A percentile compares a stretch with the other conserved stretches of the same genome.
phyloP scores from a whole-genome alignment of 2,888 invertebrate species.

The Polia nebulosa region DNA sequence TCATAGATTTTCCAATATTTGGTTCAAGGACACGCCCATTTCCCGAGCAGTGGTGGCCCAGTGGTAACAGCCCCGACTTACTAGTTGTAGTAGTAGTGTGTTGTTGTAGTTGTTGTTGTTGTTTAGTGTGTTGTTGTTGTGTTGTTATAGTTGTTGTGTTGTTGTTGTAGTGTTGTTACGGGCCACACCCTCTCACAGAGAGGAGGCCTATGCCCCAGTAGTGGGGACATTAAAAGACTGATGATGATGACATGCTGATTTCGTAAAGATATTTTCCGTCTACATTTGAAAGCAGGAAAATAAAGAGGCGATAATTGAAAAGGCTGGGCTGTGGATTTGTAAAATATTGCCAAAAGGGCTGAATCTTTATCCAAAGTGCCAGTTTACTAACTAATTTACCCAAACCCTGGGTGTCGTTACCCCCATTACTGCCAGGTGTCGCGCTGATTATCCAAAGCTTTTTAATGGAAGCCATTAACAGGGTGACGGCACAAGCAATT shows the following conservation, averaged over 20 bases:
- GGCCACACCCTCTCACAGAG: too few relatives aligned
- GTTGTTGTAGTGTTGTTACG: too few relatives aligned
- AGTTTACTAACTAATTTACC: constrained; percentile 30
- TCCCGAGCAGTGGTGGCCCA: too few relatives aligned
- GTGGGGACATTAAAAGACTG: too few relatives aligned
- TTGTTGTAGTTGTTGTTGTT: too few relatives aligned
- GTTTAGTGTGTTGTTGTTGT: too few relatives aligned
- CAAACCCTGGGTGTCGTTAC: constrained; percentile 28
- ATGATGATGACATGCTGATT: not conserved
- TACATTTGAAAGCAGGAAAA: not conserved
- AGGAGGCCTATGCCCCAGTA: too few relatives aligned
- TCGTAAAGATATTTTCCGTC: not conserved
- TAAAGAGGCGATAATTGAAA: not conserved
- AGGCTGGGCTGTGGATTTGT: not conserved
- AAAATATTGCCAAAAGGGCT: not conserved
- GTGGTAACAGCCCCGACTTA: too few relatives aligned
- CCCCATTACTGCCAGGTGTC: constrained; percentile 49
- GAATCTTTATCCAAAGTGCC: constrained; percentile 17
- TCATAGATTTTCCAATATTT: not conserved
- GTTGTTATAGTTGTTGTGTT: too few relatives aligned
- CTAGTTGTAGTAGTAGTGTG: too few relatives aligned
- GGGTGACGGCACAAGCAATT: constrained; percentile 47
- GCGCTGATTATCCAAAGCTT: constrained; percentile 47
- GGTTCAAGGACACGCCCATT: too few relatives aligned
- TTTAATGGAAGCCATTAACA: constrained; percentile 59